Evolutionary conservation across 1,140 invertebrate genomes (phyloP).

Genomic region (Lepidostoma basale): DNA sequence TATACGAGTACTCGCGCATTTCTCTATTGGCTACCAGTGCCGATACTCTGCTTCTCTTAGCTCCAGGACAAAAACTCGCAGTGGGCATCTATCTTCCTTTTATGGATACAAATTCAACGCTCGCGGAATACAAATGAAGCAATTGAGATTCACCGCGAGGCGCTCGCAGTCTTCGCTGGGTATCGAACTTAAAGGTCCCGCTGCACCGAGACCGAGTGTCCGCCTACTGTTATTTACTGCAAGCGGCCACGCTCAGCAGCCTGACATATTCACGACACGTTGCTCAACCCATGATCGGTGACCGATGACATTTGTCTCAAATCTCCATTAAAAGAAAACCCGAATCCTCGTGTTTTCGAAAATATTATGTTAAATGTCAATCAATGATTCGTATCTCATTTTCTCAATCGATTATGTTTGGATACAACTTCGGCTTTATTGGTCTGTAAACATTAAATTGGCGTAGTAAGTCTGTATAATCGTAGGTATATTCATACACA

Average conservation of each 20-base stretch:
- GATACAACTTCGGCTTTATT: no score
- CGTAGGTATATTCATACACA: no score
- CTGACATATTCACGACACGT: slow-evolving; percentile 3
- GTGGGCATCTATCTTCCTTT: neutral
- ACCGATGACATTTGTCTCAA: slow-evolving; percentile 3
- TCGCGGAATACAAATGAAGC: slow-evolving; percentile 2
- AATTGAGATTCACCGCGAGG: neutral
- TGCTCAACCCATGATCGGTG: neutral
- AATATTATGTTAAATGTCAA: slow-evolving; percentile 14
- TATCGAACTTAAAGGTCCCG: slow-evolving; percentile 14
- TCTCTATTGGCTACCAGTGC: no score
- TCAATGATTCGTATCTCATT: no score
- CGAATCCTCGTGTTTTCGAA: neutral
- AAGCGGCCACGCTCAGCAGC: no score
- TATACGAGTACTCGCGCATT: no score
- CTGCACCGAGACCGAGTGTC: neutral
- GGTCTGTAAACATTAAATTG: no score
- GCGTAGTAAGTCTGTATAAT: no score
- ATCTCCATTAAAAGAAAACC: neutral
- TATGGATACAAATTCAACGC: neutral
- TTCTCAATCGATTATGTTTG: no score
- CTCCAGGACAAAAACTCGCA: no score
- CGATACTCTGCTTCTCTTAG: no score
- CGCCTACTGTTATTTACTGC: no score
- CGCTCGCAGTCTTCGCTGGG: neutral